These are phyloP conservation scores for Cepaea hortensis DNA, from an alignment of 2,888 invertebrate genomes.

Conservation along the genomic window DNA sequence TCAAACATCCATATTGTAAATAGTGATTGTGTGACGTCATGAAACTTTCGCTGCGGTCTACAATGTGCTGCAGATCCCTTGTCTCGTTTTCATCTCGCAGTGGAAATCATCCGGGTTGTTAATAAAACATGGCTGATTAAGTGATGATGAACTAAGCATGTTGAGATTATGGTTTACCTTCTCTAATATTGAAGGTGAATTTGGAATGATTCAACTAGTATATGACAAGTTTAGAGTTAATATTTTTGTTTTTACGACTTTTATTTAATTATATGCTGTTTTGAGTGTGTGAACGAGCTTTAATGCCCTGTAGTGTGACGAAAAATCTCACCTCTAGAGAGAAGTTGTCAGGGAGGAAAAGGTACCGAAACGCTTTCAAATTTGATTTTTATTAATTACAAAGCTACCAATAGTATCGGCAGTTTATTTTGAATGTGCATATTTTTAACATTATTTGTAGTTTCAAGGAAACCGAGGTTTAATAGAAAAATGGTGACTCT, in stretches of 20 bases:
- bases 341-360: neutral
- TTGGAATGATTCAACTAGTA: conserved; percentile 3
- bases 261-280: neutral
- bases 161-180: conserved; percentile 25
- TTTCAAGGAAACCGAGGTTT: too few relatives aligned
- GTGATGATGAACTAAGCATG: conserved; percentile 31
- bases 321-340: conserved; percentile 9
- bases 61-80: neutral
- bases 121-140: conserved; percentile 37
- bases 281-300: conserved; percentile 9
- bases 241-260: neutral
- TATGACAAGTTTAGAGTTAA: neutral
- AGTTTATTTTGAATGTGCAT: too few relatives aligned
- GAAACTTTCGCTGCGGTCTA: neutral
- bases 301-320: conserved; percentile 23
- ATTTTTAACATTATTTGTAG: too few relatives aligned
- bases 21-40: conserved; percentile 14
- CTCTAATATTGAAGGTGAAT: conserved; percentile 34
- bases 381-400: neutral
- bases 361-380: neutral
- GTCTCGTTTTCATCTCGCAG: conserved; percentile 36
- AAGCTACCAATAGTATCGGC: too few relatives aligned
- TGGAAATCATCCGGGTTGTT: conserved; percentile 38
- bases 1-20: too few relatives aligned
- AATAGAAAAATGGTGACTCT: too few relatives aligned